Conservation (phyloP, 2,888 invertebrate species). For the Rhagonycha lutea region DNA sequence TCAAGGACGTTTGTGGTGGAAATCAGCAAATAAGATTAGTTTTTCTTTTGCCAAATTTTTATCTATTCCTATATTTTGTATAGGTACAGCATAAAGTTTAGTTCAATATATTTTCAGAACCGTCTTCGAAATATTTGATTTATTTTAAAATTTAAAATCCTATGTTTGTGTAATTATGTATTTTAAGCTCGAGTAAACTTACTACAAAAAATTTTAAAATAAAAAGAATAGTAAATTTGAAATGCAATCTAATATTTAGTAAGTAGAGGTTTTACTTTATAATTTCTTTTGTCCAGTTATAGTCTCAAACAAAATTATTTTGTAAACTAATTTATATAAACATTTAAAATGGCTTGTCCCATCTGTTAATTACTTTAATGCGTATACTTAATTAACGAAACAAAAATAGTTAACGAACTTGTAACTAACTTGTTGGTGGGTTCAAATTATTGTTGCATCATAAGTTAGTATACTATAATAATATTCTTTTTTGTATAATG, state of each 20-base stretch:
- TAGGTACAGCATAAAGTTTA: background rate
- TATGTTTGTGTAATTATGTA: background rate
- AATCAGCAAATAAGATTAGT: background rate
- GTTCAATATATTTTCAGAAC: background rate
- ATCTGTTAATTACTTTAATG: background rate
- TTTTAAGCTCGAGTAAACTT: background rate
- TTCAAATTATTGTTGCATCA: background rate
- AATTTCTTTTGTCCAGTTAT: background rate
- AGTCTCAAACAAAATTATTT: background rate
- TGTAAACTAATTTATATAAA: background rate
- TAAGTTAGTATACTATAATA: too few relatives aligned
- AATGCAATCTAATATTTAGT: too few relatives aligned
- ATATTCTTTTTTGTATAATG: background rate
- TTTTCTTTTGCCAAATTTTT: background rate
- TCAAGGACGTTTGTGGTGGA: background rate
- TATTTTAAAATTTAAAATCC: background rate
- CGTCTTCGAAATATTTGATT: background rate
- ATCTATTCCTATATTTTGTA: background rate
- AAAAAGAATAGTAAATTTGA: background rate
- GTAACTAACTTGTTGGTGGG: background rate
- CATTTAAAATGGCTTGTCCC: background rate
- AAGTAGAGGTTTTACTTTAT: background rate
- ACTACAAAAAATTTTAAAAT: background rate
- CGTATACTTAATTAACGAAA: background rate
- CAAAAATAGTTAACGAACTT: background rate